Conservation (phyloP, 2,113 vertebrate species). For the Buteo buteo region DNA sequence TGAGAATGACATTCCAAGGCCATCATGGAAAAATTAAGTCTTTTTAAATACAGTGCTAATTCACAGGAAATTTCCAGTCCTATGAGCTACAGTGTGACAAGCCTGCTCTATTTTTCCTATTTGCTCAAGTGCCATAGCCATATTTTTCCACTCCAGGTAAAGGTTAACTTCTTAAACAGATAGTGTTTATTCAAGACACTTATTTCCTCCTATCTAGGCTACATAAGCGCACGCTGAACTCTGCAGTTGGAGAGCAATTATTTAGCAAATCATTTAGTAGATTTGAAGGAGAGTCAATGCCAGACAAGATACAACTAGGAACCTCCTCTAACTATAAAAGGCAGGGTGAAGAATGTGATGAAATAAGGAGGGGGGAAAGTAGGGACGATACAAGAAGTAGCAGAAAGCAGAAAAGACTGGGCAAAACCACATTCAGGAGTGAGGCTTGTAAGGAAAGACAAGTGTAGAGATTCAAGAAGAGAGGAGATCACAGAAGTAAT, state of each 20-base stretch:
- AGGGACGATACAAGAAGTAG: not conserved
- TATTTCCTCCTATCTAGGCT: not conserved
- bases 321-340: not conserved
- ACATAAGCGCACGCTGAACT: not conserved
- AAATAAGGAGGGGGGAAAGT: not conserved
- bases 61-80: slow-evolving; percentile 39
- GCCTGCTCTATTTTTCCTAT: slow-evolving; percentile 32
- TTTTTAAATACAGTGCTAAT: not conserved
- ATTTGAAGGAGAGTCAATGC: not conserved
- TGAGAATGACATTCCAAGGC: slow-evolving; percentile 32
- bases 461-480: not conserved
- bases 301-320: not conserved
- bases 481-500: not conserved
- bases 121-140: not conserved
- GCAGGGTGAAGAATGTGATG: not conserved
- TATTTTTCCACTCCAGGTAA: slow-evolving; percentile 40
- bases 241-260: not conserved
- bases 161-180: slow-evolving; percentile 31
- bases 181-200: not conserved
- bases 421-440: not conserved
- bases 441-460: not conserved
- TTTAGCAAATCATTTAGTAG: not conserved
- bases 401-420: not conserved
- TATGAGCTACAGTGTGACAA: not conserved
- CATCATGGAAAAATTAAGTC: slow-evolving; percentile 39